Percentiles rank a stretch among this genome's conserved stretches.
Conservation (phyloP, 2,113 vertebrate species). For the Casuarius casuarius region DNA sequence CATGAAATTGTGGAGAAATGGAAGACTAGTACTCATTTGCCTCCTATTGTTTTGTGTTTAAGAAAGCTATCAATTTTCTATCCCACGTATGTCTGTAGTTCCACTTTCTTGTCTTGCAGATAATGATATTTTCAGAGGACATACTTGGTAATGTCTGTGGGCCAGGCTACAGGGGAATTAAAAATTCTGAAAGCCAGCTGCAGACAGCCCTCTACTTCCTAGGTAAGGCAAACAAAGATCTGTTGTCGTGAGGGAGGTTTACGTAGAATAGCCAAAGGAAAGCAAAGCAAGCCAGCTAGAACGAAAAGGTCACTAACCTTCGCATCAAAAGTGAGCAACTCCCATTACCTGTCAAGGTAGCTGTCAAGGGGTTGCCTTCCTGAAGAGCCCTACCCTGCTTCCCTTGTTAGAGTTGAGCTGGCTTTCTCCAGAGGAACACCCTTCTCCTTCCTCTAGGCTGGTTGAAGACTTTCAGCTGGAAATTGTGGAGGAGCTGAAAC, state of each 20-base stretch:
- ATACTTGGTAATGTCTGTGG: not conserved
- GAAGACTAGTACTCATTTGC: not conserved
- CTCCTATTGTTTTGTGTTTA: not conserved
- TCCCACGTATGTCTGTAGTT: not conserved
- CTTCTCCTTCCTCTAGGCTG: conserved; percentile 17
- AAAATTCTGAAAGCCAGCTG: not conserved
- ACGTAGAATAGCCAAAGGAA: not conserved
- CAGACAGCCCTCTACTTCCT: not conserved
- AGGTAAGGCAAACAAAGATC: not conserved
- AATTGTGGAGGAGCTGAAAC: not conserved
- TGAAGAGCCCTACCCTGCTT: not conserved
- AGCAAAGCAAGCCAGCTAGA: not conserved
- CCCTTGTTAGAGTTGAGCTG: not conserved
- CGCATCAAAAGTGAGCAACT: not conserved
- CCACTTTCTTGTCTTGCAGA: not conserved
- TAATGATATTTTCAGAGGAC: not conserved
- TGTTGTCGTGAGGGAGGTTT: rapidly evolving
- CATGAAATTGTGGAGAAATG: not conserved
- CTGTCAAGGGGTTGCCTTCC: not conserved
- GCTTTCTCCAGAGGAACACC: not conserved
- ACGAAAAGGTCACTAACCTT: not conserved
- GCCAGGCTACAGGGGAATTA: not conserved
- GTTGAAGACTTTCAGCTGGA: conserved; percentile 17
- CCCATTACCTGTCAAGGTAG: not conserved
- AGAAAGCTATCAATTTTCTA: not conserved